Conservation (phyloP, 2,797 vertebrate genomes). For the Argentina silus region DNA sequence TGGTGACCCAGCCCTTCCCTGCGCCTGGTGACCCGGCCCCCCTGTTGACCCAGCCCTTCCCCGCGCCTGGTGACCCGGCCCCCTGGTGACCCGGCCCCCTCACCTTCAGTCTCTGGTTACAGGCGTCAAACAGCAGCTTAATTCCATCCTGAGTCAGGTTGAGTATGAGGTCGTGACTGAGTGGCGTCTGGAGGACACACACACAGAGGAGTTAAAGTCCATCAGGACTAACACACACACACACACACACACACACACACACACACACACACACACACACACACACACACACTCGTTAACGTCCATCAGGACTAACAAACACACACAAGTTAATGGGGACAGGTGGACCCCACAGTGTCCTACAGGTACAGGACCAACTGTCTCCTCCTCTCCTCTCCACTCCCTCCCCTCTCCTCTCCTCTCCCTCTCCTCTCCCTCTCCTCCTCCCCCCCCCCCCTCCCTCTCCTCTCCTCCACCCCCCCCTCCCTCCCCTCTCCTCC, state of each 20-base stretch:
- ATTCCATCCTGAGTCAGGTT: constrained; percentile 99
- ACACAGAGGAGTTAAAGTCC: constrained; percentile 43
- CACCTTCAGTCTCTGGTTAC: constrained; percentile 99
- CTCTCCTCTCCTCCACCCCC: too few species aligned
- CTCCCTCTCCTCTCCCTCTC: too few species aligned
- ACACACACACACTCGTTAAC: too few species aligned
- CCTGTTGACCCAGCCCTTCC: background rate
- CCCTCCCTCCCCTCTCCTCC: too few species aligned
- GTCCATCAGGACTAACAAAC: too few species aligned
- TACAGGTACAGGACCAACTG: too few species aligned
- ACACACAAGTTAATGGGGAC: background rate
- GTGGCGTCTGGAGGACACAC: constrained; percentile 85
- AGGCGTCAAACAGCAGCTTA: constrained; percentile 99
- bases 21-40: background rate
- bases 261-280: too few species aligned
- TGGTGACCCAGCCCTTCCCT: too few species aligned
- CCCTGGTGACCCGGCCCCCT: constrained; percentile 26
- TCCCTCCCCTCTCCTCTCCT: too few species aligned
- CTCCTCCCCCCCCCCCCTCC: too few species aligned
- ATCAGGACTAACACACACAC: too few species aligned
- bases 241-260: background rate
- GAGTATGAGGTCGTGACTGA: constrained; percentile 99
- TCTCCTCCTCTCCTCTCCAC: too few species aligned
- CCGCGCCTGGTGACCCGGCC: background rate
- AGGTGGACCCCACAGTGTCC: background rate